Evolutionary conservation across 2,797 vertebrate species (phyloP).

Genomic region (Cynodonichthys magdalenae): DNA sequence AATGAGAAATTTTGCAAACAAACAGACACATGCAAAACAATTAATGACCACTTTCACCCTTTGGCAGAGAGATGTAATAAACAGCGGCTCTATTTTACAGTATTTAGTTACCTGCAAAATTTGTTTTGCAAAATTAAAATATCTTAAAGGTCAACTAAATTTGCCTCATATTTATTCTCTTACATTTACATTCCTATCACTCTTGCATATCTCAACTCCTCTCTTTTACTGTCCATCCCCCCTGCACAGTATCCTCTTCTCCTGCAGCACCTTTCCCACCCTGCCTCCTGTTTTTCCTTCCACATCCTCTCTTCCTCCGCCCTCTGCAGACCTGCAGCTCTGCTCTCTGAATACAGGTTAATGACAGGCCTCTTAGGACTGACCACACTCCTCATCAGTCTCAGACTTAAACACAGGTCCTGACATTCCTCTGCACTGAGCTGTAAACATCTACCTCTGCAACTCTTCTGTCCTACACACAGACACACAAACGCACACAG

Average conservation of each 20-base stretch:
- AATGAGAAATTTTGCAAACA: no score
- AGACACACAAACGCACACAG: not conserved
- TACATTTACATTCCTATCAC: slow-evolving; percentile 38
- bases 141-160: no score
- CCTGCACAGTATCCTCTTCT: slow-evolving; percentile 46
- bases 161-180: slow-evolving; percentile 8
- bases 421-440: slow-evolving; percentile 75
- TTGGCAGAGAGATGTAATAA: no score
- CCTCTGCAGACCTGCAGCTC: slow-evolving; percentile 37
- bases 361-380: slow-evolving; percentile 78
- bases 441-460: slow-evolving; percentile 75
- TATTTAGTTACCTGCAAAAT: no score
- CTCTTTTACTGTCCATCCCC: slow-evolving; percentile 34
- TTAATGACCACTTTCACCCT: no score
- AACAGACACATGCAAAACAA: no score
- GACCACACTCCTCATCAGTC: slow-evolving; percentile 79
- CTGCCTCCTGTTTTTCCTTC: slow-evolving; percentile 27
- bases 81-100: no score
- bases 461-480: slow-evolving; percentile 31
- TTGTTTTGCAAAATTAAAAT: no score
- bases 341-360: slow-evolving; percentile 58
- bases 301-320: slow-evolving; percentile 30
- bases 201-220: slow-evolving; percentile 26
- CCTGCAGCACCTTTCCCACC: slow-evolving; percentile 48
- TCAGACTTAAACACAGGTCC: slow-evolving; percentile 73